Evolutionary conservation across 2,113 vertebrate species (phyloP).

Genomic region (Sphaerodactylus townsendi): DNA sequence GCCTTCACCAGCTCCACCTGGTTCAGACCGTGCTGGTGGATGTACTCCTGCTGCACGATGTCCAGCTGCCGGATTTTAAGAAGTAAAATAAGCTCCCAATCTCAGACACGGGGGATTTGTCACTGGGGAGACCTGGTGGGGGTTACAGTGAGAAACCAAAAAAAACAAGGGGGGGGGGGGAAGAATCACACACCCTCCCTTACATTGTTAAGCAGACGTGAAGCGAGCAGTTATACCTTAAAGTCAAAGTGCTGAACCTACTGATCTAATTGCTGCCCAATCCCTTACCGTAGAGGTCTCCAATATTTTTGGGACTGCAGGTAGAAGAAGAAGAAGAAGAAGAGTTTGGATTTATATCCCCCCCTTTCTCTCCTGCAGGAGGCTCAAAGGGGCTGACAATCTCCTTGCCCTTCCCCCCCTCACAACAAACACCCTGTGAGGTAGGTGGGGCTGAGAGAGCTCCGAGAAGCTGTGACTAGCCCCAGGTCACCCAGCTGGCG

Average conservation of each 20-base stretch:
- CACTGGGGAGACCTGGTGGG: accelerated
- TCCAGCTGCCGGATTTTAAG: slow-evolving; percentile 81
- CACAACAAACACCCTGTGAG: no score
- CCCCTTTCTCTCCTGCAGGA: no score
- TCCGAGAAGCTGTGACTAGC: no score
- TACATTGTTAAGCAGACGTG: neutral
- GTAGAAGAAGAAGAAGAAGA: no score
- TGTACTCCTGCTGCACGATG: slow-evolving; percentile 92
- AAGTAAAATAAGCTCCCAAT: accelerated
- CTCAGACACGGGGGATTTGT: accelerated
- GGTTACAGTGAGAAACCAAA: neutral
- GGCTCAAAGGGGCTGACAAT: no score
- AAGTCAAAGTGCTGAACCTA: neutral
- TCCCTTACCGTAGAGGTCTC: neutral
- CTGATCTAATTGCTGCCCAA: neutral
- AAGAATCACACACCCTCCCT: neutral
- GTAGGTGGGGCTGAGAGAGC: no score
- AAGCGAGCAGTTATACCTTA: neutral
- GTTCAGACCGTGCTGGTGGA: slow-evolving; percentile 81
- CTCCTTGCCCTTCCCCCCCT: no score
- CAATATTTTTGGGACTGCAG: no score
- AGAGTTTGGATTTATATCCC: no score
- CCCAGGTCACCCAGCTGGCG: no score
- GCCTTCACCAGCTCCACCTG: slow-evolving; percentile 87
- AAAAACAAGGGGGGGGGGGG: neutral